Base-by-base conservation (phyloP, 2,113 vertebrate genomes). In the Dunckerocampus dactyliophorus region DNA sequence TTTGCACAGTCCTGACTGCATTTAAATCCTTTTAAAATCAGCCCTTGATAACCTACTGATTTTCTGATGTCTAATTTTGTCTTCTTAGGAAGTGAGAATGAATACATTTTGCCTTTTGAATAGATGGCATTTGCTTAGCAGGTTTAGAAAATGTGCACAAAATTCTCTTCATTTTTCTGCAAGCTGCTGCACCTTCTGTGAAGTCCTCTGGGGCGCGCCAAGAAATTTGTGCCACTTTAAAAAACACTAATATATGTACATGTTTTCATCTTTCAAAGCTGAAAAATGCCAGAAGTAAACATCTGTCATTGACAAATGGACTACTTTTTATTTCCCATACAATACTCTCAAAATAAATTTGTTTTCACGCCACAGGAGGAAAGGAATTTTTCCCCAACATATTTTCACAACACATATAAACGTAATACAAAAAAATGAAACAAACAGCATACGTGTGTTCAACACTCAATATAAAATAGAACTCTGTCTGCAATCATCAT, bases 301-400 rank as follows among this genome's bases (percentile, higher is more conserved):
- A 24, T 2, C 0, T 8, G 48, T 62, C 51, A 47, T 67, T 71
- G 65, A 80, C 24, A 28, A 82, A 76, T 39, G n/a, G n/a, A 47
- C 24, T 60, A 74, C 14, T 34, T 69, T 86, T 87, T 83, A 78
- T 87, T 86, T 80, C 43, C 75, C 46, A 81, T 69, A 70, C 77
- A 80, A 78, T 76, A 77, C 63, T 65, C 56, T 75, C 47, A 58
- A 72, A 48, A 80, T 60, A 50, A 55, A 67, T 56, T 42, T 62
- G n/a, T 63, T 67, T 62, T 65, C 47, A 68, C 16, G 64, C 28
- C 47, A 67, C 8, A 55, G 8, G 51, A 54, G 63, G 21, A 62
- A 63, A 53, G 60, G 11, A 39, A 0, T 1, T 59, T 63, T 59
- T 58, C 21, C 43, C 61, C 14, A 59, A 62, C 28, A 72, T 3